These are phyloP conservation scores for Heterocephalus glaber DNA, from an alignment of 2,113 vertebrate species.

Conservation along the genomic window DNA sequence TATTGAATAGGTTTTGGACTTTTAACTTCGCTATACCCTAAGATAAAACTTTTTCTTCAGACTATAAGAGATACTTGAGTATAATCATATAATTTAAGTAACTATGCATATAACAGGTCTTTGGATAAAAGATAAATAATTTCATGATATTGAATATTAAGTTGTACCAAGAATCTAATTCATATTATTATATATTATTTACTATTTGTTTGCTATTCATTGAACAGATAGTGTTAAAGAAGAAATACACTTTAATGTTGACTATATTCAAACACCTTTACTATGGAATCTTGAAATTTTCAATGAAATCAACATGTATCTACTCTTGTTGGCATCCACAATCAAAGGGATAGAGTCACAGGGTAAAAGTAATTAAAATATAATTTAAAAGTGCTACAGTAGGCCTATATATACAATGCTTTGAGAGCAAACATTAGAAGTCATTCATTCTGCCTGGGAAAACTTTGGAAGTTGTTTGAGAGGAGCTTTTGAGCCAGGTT, in stretches of 20 bases:
- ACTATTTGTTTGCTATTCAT: constrained; percentile 5
- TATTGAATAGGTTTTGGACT: not conserved
- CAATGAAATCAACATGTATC: not conserved
- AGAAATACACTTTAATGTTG: constrained; percentile 16
- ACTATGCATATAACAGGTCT: not conserved
- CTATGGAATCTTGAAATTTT: not conserved
- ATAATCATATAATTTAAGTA: not conserved
- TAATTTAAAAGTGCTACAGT: not conserved
- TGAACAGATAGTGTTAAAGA: not conserved
- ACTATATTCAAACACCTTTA: constrained; percentile 23
- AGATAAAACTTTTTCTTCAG: constrained; percentile 6
- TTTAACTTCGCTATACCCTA: not conserved
- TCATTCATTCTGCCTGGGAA: not conserved
- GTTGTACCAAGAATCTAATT: not conserved
- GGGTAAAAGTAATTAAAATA: not conserved
- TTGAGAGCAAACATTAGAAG: constrained; percentile 14
- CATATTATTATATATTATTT: not conserved
- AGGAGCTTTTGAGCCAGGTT: not conserved
- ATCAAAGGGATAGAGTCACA: not conserved
- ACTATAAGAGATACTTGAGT: not conserved
- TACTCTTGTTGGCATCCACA: not conserved
- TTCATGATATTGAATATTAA: not conserved
- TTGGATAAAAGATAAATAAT: constrained; percentile 6
- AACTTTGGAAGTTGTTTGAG: not conserved
- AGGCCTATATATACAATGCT: not conserved